Evolutionary conservation across 2,113 vertebrate genomes (phyloP).

Genomic region (Oreochromis aureus): DNA sequence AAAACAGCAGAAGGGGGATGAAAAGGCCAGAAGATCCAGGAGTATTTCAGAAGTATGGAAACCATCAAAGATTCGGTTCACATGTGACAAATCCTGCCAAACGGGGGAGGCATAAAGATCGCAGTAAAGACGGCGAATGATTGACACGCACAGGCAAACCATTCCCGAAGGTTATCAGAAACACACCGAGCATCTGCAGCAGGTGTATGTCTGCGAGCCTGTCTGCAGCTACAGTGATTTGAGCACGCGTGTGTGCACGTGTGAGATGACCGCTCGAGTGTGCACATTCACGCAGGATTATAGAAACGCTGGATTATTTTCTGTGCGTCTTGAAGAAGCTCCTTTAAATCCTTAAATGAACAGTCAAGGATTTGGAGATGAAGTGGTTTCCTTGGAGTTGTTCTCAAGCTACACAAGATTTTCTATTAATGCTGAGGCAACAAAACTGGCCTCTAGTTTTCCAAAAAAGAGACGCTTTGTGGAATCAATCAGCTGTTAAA

Average conservation of each 20-base stretch:
- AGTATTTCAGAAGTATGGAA: constrained; percentile 13
- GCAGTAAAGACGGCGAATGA: background rate
- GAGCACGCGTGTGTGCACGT: background rate
- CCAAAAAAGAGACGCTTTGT: background rate
- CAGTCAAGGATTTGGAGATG: constrained; percentile 29
- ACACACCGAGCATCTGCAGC: constrained; percentile 10
- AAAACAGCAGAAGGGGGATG: constrained; percentile 22
- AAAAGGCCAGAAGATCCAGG: constrained; percentile 34
- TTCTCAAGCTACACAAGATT: background rate
- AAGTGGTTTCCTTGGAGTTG: constrained; percentile 7
- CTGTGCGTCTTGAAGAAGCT: constrained; percentile 1
- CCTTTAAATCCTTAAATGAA: constrained; percentile 43
- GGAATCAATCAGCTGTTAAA: background rate
- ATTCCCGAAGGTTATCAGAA: constrained; percentile 18
- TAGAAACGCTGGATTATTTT: constrained; percentile 53
- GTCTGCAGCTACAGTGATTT: background rate
- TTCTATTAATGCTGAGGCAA: background rate
- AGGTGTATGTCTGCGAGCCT: background rate
- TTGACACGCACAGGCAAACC: background rate
- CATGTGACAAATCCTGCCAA: constrained; percentile 14
- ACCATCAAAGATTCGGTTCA: constrained; percentile 15
- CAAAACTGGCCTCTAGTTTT: background rate
- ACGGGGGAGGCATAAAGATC: background rate
- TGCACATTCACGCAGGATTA: constrained; percentile 44
- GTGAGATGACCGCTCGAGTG: background rate